phyloP scores from a whole-genome alignment of 2,113 vertebrate genomes.

The Erinaceus europaeus region DNA sequence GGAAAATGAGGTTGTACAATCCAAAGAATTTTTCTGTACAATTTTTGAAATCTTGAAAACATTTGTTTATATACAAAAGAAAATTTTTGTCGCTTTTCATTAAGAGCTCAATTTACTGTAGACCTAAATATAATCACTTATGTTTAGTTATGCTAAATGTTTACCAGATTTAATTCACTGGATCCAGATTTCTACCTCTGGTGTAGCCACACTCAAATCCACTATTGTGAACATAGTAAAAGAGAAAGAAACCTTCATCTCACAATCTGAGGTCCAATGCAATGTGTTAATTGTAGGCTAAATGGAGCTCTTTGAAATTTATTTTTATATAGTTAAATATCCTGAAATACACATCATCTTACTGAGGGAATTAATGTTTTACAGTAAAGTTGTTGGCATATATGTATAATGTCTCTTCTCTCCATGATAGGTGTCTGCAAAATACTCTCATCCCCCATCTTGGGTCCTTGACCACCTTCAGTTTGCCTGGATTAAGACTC shows the following conservation, averaged over 20 bases:
- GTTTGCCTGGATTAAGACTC: slow-evolving; percentile 39
- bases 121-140: background rate
- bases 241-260: background rate
- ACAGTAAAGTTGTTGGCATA: background rate
- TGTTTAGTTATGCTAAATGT: background rate
- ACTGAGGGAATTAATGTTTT: no score
- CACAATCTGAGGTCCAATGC: background rate
- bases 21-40: background rate
- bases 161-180: background rate
- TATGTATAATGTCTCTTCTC: background rate
- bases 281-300: background rate
- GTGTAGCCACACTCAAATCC: background rate
- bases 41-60: no score
- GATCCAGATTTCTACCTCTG: background rate
- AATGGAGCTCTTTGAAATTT: background rate
- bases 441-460: no score
- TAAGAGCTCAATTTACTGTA: background rate
- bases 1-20: background rate
- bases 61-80: no score
- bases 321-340: no score
- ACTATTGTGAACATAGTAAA: background rate
- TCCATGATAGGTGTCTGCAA: no score
- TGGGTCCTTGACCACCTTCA: slow-evolving; percentile 21
- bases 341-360: no score
- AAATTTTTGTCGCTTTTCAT: background rate